Evolutionary conservation across 2,888 invertebrate genomes (phyloP), one percentile per base, ranked within the genome.

Genomic region (Ellobium chinense): DNA sequence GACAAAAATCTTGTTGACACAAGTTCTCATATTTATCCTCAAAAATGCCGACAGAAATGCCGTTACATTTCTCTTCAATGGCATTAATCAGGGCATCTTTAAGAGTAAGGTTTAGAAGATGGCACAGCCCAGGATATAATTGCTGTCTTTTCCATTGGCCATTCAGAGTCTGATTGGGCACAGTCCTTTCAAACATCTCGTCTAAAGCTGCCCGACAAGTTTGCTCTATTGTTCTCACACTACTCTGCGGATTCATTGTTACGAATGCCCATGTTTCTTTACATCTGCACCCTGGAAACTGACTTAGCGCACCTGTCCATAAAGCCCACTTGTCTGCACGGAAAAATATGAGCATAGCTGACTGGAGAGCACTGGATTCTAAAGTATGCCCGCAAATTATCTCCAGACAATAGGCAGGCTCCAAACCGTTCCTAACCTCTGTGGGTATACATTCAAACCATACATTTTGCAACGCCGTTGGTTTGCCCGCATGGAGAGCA

Each of bases 211-310:
- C 2, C 0, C 4, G 24, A 18, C 70, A 70, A 0, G 14, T 2
- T 29, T 3, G 1, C 31, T 27, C 29, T 29, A 56, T 70, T 18
- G 24, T n/a, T n/a, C 21, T 56, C 0, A 54, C 46, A 56, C 31
- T 29, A n/a, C 70, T 39, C 1, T 2, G 2, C 1, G 54, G 21
- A 29, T 1, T 5, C 27, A 70, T 18, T 21, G 56, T 29, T 1
- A 34, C 70, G 12, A 54, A 7, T 9, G 27, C 39, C 54, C 5
- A 54, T 0, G 70, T 70, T 1, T 70, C 39, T 31, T 70, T 54
- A 70, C 27, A 70, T 7, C 34, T 54, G n/a, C 70, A 70, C 14
- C 70, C 70, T 7, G 70, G 70, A 54, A 70, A 70, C 29, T 56
- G 56, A 5, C 29, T 34, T 14, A 70, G 46, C 1, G 21, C 2